Evolutionary conservation across 1,140 invertebrate species (phyloP), one percentile per base, ranked within the genome.

Genomic region (Heliconius himera): DNA sequence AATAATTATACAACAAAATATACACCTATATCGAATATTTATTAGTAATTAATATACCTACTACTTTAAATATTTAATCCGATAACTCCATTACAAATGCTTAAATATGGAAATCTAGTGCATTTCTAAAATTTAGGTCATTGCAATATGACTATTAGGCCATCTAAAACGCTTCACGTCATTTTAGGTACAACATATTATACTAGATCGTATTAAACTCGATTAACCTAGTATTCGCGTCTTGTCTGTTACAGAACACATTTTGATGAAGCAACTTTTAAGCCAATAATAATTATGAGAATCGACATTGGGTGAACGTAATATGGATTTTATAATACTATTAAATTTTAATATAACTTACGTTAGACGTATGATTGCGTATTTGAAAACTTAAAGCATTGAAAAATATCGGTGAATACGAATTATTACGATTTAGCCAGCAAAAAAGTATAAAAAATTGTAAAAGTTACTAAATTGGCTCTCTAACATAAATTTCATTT

Each of bases 181-280:
- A 26, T 26, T 66, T 66, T 66, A 66, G 60, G 60, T 26, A 26
- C 60, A 22, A 66, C 13, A 66, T 72, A 66, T 29, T 54, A 26
- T 36, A 41, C 74, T 70, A 60, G 74, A 76, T 76, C 74, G 18
- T 41, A 33, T 56, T 51, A 78, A 78, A 73, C 29, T 54, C 71
- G 49, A 85, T 77, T 83, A 81, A 83, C 75, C 79, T 79, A 82
- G 73, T 82, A 80, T 81, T 81, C 77, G 41, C 70, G 71, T 81
- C 72, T 54, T 75, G 80, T 73, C 56, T 82, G 74, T 76, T 81
- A 78, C 56, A 81, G 70, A 82, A 60, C 75, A 74, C 60, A 73
- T 51, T 38, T 41, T 81, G 72, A 80, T 70, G 81, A 82, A 84
- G 84, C 80, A 78, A 70, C 78, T 78, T 84, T 84, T 80, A 77